phyloP scores from a whole-genome alignment of 2,797 vertebrate species.

The Epinephelus coioides region DNA sequence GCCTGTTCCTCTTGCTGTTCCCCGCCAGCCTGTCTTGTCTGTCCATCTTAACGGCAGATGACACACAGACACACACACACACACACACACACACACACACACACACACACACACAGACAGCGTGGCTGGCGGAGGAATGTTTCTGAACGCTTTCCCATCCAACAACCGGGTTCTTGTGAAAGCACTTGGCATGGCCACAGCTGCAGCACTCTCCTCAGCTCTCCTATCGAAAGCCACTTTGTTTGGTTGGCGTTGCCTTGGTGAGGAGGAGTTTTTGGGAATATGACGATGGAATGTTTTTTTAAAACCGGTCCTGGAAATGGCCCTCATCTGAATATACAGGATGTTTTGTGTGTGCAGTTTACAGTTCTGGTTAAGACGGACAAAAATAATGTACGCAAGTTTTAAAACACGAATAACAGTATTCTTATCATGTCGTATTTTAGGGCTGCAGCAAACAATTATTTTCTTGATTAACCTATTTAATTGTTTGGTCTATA shows the following conservation, averaged over 20 bases:
- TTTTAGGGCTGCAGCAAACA: background rate
- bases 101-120: background rate
- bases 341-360: conserved; percentile 33
- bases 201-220: conserved; percentile 42
- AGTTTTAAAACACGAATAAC: background rate
- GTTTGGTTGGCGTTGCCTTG: conserved; percentile 67
- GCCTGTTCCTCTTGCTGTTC: conserved; percentile 51
- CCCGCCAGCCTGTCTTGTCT: conserved; percentile 57
- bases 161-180: conserved; percentile 53
- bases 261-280: conserved; percentile 46
- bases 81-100: conserved; percentile 33
- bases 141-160: conserved; percentile 32
- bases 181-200: conserved; percentile 43
- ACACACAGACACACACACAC: conserved; percentile 54
- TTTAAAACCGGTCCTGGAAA: conserved; percentile 24
- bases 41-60: conserved; percentile 68
- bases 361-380: background rate
- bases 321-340: conserved; percentile 11
- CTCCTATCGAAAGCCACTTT: conserved; percentile 66
- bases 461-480: too few relatives aligned
- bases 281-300: conserved; percentile 64
- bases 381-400: background rate
- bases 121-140: conserved; percentile 59
- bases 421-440: background rate
- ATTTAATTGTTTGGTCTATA: too few relatives aligned